phyloP scores from a whole-genome alignment of 1,140 invertebrate genomes.

The Cherax destructor region DNA sequence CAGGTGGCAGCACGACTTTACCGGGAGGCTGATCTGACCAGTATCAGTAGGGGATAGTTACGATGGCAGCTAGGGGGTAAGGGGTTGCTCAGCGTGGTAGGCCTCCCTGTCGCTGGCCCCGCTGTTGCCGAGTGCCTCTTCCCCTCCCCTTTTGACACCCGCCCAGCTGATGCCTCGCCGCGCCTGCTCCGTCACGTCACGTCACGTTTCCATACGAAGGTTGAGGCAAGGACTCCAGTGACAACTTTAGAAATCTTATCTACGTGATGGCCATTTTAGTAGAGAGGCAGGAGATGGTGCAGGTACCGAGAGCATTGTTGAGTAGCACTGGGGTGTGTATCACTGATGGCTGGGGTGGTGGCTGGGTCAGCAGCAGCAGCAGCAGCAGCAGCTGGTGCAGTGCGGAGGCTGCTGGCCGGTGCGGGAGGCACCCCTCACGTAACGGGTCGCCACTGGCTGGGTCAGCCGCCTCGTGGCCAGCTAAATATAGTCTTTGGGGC shows the following conservation, averaged over 20 bases:
- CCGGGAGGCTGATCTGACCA: neutral
- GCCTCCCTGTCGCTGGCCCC: slow-evolving; percentile 28
- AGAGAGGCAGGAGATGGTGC: too few species aligned
- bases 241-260: neutral
- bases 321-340: neutral
- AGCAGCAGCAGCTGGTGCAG: slow-evolving; percentile 63
- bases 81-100: slow-evolving; percentile 49
- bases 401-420: slow-evolving; percentile 39
- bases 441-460: slow-evolving; percentile 46
- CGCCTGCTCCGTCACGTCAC: slow-evolving; percentile 33
- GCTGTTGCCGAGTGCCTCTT: slow-evolving; percentile 20
- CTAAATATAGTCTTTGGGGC: slow-evolving; percentile 55
- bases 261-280: neutral
- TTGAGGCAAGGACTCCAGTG: neutral
- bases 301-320: neutral
- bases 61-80: slow-evolving; percentile 7
- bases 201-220: slow-evolving; percentile 30
- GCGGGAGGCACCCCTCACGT: slow-evolving; percentile 56
- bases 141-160: neutral
- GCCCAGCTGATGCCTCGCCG: neutral
- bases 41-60: neutral
- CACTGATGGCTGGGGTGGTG: neutral
- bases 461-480: slow-evolving; percentile 59
- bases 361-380: slow-evolving; percentile 31
- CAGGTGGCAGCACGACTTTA: neutral